Evolutionary conservation across 2,888 invertebrate genomes (phyloP), one percentile per base, ranked within the genome.

Genomic region (Zele albiditarsus): DNA sequence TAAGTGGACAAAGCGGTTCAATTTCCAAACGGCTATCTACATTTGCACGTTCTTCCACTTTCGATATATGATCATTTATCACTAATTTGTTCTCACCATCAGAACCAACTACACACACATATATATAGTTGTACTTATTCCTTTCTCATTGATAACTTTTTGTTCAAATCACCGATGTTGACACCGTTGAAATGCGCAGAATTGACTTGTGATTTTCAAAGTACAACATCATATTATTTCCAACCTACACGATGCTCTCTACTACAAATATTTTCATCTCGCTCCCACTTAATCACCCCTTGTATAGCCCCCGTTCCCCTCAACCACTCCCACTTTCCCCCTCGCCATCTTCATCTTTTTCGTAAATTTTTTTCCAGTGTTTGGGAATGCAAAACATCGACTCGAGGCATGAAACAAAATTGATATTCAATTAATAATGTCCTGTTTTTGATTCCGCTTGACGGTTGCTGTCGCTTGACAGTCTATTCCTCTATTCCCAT

Each of bases 11-110:
- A 74, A 82, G 80, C 75, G 79, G 83, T 71, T 78, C 78, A 71
- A 80, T 74, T 80, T 83, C 81, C 60, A 84, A 85, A 80, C 83
- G 85, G 75, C 84, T 86, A 73, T 81, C 82, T 62, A 81, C 81
- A 60, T 85, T 85, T 75, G 80, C 83, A 73, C 83, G 83, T 71
- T 82, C 87, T 60, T 78, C 83, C 76, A 84, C 84, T 20, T 77
- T 86, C 42, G 86, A 87, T 73, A 84, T 57, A 28, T 57, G 27
- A 69, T 57, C 20, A 16, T 25, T 67, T 38, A 25, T 42, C 23
- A 46, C 49, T 20, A 25, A 31, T 8, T 67, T 60, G 67, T 28
- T 38, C 28, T 73, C 25, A 31, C n/a, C 58, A 31, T 60, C 23
- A 27, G 46, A 58, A 20, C n/a, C n/a, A 58, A 8, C 8, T 33